phyloP scores from a whole-genome alignment of 2,797 vertebrate genomes.

The Oryzias sinensis region DNA sequence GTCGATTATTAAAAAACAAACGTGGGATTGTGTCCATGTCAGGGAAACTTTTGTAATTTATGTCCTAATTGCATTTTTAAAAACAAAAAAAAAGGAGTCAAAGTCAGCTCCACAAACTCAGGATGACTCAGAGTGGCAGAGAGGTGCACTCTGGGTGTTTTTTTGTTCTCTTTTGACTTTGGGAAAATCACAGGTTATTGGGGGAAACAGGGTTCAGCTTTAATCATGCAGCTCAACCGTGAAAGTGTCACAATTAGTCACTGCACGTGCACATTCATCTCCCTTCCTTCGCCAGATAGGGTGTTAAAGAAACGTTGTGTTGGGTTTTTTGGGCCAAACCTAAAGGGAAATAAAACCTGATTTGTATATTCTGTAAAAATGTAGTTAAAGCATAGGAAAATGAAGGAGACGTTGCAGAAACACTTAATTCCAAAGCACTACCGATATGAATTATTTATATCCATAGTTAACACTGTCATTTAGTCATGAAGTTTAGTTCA shows the following conservation, averaged over 20 bases:
- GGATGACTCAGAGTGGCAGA: slow-evolving; percentile 32
- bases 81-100: slow-evolving; percentile 1
- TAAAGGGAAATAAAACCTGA: slow-evolving; percentile 10
- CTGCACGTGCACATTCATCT: slow-evolving; percentile 23
- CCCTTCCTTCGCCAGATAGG: slow-evolving; percentile 12
- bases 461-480: slow-evolving; percentile 59
- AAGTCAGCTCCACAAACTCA: slow-evolving; percentile 39
- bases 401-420: slow-evolving; percentile 19
- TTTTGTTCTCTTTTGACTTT: slow-evolving; percentile 14
- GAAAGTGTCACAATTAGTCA: slow-evolving; percentile 22
- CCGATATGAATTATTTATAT: slow-evolving; percentile 57
- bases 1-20: no score
- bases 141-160: slow-evolving; percentile 2
- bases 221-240: slow-evolving; percentile 18
- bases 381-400: slow-evolving; percentile 23
- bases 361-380: slow-evolving; percentile 33
- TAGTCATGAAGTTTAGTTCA: slow-evolving; percentile 24
- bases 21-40: no score
- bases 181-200: slow-evolving; percentile 35
- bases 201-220: slow-evolving; percentile 43
- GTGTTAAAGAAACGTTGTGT: slow-evolving; percentile 14
- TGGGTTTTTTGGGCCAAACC: slow-evolving; percentile 13
- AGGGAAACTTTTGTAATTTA: no score
- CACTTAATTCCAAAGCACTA: slow-evolving; percentile 33
- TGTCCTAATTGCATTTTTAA: neutral